A percentile compares a stretch with the other conserved stretches of the same genome.
Conservation (phyloP, 2,888 invertebrate species). For the Eupeodes luniger region DNA sequence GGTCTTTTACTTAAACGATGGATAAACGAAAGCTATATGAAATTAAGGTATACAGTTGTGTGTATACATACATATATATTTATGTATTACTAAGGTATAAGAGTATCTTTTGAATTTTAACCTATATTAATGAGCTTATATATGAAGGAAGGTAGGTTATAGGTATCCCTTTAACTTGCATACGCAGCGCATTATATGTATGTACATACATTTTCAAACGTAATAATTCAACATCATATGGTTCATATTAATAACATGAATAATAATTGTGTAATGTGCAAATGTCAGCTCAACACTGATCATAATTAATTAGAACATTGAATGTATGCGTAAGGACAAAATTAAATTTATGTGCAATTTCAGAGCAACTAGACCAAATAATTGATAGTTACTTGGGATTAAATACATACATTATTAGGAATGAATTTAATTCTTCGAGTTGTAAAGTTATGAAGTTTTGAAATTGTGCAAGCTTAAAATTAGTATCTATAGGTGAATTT, state of each 20-base stretch:
- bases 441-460: not conserved
- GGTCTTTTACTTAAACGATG: slow-evolving; percentile 7
- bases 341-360: not conserved
- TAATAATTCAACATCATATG: slow-evolving; percentile 1
- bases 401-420: not conserved
- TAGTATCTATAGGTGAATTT: too few species aligned
- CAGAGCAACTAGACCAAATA: not conserved
- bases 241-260: not conserved
- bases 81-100: too few species aligned
- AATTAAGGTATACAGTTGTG: too few species aligned
- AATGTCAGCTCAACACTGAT: slow-evolving; percentile 2
- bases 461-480: too few species aligned
- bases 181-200: not conserved
- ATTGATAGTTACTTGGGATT: slow-evolving; percentile 7
- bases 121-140: slow-evolving; percentile 5
- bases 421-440: not conserved
- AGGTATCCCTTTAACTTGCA: not conserved
- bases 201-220: not conserved
- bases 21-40: not conserved
- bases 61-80: not conserved
- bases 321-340: not conserved
- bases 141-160: not conserved
- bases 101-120: slow-evolving; percentile 11
- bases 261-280: slow-evolving; percentile 1
- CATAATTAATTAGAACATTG: slow-evolving; percentile 13